These are phyloP conservation scores for Microctenopoma stevenorrisi DNA, from an alignment of 2,797 vertebrate species.

Conservation along the genomic window DNA sequence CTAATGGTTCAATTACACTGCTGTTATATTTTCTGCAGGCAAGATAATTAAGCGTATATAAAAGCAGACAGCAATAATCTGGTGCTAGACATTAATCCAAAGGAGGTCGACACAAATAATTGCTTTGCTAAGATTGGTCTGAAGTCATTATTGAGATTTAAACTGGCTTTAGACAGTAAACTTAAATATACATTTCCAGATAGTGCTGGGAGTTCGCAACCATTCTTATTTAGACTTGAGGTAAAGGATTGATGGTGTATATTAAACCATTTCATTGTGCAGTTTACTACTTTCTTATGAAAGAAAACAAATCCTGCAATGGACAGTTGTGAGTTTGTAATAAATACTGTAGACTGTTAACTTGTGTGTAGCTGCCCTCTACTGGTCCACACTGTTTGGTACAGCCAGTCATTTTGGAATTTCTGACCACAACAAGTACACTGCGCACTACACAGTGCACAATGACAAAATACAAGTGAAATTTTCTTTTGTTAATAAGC, in stretches of 20 bases:
- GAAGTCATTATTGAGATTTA: constrained; percentile 17
- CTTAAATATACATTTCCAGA: constrained; percentile 23
- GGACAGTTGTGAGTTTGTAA: background rate
- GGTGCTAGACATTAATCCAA: constrained; percentile 4
- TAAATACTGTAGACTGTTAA: background rate
- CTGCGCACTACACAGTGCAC: background rate
- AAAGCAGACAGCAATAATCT: constrained; percentile 20
- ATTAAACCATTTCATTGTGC: background rate
- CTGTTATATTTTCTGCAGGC: constrained; percentile 21
- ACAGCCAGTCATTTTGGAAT: constrained; percentile 18
- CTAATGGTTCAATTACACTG: constrained; percentile 14
- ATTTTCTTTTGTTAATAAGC: background rate
- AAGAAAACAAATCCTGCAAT: background rate
- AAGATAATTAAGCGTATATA: constrained; percentile 28
- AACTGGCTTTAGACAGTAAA: background rate
- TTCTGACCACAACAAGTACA: background rate
- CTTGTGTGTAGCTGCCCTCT: constrained; percentile 67
- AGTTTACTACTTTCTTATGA: background rate
- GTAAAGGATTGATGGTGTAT: background rate
- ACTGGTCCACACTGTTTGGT: constrained; percentile 45
- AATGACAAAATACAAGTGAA: background rate
- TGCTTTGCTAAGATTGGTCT: constrained; percentile 21
- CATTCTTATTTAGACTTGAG: background rate
- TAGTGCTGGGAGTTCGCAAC: background rate
- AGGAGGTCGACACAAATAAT: constrained; percentile 14